phyloP scores from a whole-genome alignment of 2,113 vertebrate genomes.

The Burhinus oedicnemus region DNA sequence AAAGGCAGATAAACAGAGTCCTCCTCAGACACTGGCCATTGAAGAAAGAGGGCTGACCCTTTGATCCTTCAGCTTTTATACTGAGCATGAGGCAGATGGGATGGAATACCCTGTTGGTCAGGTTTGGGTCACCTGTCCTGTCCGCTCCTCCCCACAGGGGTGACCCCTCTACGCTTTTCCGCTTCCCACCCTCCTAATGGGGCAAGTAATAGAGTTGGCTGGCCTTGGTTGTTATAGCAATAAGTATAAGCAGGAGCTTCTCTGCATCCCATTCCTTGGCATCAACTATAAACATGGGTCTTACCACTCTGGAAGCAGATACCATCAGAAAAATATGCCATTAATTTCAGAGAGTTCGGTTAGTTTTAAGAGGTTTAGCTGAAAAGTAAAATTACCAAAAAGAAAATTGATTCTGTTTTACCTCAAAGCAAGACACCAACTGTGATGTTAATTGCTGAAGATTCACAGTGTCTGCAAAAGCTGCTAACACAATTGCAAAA shows the following conservation, averaged over 20 bases:
- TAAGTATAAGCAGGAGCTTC: neutral
- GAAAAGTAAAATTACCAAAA: neutral
- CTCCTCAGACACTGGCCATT: neutral
- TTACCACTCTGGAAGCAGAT: neutral
- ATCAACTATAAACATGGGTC: neutral
- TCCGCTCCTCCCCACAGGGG: neutral
- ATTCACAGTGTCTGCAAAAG: neutral
- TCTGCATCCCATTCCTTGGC: neutral
- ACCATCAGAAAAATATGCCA: neutral
- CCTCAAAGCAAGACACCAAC: neutral
- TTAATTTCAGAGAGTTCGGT: neutral
- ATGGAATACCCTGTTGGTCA: neutral
- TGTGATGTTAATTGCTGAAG: neutral
- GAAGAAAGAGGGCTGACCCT: neutral
- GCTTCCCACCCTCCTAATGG: neutral
- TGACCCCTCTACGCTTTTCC: neutral
- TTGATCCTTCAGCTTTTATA: neutral
- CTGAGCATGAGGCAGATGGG: neutral
- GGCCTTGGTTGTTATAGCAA: neutral
- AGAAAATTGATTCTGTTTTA: neutral
- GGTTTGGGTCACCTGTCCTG: neutral
- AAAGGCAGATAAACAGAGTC: neutral
- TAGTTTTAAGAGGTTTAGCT: neutral
- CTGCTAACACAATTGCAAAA: neutral
- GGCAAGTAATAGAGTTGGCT: neutral